Base-by-base conservation (phyloP, 1,140 invertebrate species). In the Drosophila tani region DNA sequence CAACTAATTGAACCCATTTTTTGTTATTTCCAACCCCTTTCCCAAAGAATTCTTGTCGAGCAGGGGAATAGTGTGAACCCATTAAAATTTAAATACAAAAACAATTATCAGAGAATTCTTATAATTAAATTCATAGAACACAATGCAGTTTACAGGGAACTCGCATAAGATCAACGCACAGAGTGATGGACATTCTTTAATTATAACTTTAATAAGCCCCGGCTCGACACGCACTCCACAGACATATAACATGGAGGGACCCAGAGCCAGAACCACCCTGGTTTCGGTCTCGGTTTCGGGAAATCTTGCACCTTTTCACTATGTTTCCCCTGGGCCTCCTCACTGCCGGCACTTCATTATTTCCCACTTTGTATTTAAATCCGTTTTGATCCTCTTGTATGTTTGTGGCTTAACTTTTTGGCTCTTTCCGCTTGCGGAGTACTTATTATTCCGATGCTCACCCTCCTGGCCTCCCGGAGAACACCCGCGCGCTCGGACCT, bases 381-480 rank as follows among this genome's bases (percentile, higher is more conserved):
- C 85, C 85, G 85, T 91, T 90, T 76, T 90, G 85, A 90, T 90
- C 85, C 85, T 82, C 81, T 90, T 90, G 85, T 90, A 90, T 90
- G 85, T 90, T 90, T 90, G 85, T 90, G 85, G 85, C 85, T 90
- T 90, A 90, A 90, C 85, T 87, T 87, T 87, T 87, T 88, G 85
- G 77, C 84, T 87, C 84, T 87, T 88, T 88, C 78, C 84, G 84
- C 84, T 71, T 88, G 38, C 51, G 3, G 17, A 53, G 60, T 40
- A 40, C 55, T 55, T 75, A 65, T 66, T 67, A 27, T 64, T 47
- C 57, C 29, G 24, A 3, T 15, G n/a, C 57, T 50, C 32, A 35
- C 62, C 38, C 35, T 50, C n/a, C n/a, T 19, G 32, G 7, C 50
- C 62, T 41, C 24, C 15, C 7, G 21, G 27, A 69, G 85, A 88